Percentiles rank a stretch among this genome's conserved stretches.
phyloP scores from a whole-genome alignment of 2,797 vertebrate genomes.

The Phataginus tetradactyla region DNA sequence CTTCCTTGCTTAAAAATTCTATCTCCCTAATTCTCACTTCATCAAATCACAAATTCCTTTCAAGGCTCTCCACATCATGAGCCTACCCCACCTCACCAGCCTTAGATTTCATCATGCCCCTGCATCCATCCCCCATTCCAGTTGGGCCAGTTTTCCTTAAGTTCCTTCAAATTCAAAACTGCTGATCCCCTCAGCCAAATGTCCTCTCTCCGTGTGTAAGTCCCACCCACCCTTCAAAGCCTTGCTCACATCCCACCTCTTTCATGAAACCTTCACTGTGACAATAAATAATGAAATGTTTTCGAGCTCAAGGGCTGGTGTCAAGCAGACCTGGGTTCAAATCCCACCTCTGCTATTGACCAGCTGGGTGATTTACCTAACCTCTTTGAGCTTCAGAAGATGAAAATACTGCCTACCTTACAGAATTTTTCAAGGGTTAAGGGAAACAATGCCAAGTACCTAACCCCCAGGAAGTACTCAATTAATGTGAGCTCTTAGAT shows the following conservation, averaged over 20 bases:
- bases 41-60: slow-evolving; percentile 36
- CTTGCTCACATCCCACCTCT: background rate
- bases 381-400: background rate
- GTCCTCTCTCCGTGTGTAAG: background rate
- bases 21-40: background rate
- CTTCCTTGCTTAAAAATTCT: slow-evolving; percentile 3
- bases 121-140: background rate
- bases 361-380: background rate
- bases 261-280: slow-evolving; percentile 3
- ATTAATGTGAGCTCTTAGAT: background rate
- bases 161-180: background rate
- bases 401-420: background rate
- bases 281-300: slow-evolving; percentile 24
- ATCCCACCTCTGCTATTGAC: background rate
- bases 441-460: background rate
- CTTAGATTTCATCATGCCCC: background rate
- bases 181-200: background rate
- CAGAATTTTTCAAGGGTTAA: slow-evolving; percentile 23
- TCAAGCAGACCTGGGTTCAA: slow-evolving; percentile 26
- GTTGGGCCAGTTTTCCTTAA: background rate
- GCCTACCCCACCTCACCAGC: background rate
- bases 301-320: background rate
- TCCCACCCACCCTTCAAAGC: background rate
- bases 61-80: background rate
- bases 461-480: background rate